phyloP scores from a whole-genome alignment of 2,888 invertebrate species.

The Nephrotoma flavescens region DNA sequence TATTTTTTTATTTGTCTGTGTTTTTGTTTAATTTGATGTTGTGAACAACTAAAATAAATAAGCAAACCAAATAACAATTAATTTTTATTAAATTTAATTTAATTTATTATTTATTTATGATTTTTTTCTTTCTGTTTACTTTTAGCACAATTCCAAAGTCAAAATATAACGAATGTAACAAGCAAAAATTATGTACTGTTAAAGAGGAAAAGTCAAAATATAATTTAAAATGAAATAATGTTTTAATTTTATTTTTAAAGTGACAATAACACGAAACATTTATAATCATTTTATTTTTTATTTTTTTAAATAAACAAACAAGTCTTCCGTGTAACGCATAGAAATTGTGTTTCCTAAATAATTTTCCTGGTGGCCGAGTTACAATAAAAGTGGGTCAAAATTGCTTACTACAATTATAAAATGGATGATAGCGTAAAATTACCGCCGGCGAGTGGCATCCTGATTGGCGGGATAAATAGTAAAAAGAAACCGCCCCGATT shows the following conservation, averaged over 20 bases:
- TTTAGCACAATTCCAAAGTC: background rate
- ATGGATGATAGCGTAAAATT: background rate
- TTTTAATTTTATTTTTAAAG: background rate
- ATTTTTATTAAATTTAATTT: background rate
- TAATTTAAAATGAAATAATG: background rate
- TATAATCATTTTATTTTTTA: background rate
- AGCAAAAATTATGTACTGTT: background rate
- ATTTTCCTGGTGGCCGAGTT: background rate
- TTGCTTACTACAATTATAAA: conserved; percentile 2
- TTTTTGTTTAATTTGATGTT: background rate
- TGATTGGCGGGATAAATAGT: background rate
- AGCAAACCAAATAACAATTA: background rate
- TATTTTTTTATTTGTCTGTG: background rate
- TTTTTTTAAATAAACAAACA: background rate
- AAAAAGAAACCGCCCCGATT: conserved; percentile 23
- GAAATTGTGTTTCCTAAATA: background rate
- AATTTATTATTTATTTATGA: background rate
- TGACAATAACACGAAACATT: background rate
- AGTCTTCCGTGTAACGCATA: background rate
- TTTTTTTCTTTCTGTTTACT: background rate
- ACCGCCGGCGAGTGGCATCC: background rate
- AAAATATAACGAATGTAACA: background rate
- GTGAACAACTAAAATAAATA: background rate
- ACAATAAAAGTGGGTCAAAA: background rate
- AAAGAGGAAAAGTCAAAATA: background rate